Conservation (phyloP, 2,888 invertebrate species). For the Agrilus cyanescens region DNA sequence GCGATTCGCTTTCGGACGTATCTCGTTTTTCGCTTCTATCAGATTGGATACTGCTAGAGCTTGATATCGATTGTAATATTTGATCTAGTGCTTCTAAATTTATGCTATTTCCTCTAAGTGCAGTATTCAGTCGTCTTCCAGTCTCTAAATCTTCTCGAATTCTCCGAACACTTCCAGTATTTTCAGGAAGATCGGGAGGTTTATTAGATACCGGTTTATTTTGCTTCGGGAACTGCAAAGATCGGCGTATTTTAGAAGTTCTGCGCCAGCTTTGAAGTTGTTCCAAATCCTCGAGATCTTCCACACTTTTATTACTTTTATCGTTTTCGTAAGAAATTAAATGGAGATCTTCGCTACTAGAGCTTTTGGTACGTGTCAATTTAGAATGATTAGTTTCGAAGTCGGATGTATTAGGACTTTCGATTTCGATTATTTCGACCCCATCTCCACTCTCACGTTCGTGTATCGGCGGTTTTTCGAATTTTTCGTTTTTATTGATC, state of each 20-base stretch:
- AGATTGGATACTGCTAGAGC: conserved; percentile 23
- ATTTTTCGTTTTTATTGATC: too few relatives aligned
- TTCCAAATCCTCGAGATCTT: conserved; percentile 30
- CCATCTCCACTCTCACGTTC: conserved; percentile 26
- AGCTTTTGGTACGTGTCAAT: conserved; percentile 34
- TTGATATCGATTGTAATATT: conserved; percentile 35
- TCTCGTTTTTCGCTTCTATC: conserved; percentile 23
- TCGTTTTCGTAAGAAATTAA: conserved; percentile 23
- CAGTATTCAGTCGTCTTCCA: conserved; percentile 40
- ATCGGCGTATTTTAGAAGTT: conserved; percentile 50
- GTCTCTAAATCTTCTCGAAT: conserved; percentile 44
- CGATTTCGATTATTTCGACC: conserved; percentile 27
- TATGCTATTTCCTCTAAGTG: conserved; percentile 41
- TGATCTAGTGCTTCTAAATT: conserved; percentile 42
- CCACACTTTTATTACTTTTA: conserved; percentile 24
- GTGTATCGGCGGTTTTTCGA: conserved; percentile 14
- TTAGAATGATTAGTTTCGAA: conserved; percentile 19
- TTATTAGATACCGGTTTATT: conserved; percentile 18
- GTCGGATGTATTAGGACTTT: conserved; percentile 14
- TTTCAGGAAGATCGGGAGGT: conserved; percentile 33
- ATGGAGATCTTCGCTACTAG: conserved; percentile 39
- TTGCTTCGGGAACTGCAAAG: conserved; percentile 53
- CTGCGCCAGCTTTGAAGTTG: conserved; percentile 47
- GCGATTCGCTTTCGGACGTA: conserved; percentile 16
- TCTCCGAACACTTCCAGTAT: conserved; percentile 41